Evolutionary conservation across 1,140 invertebrate genomes (phyloP), one percentile per base, ranked within the genome.

Genomic region (Stegodyphus dumicola): DNA sequence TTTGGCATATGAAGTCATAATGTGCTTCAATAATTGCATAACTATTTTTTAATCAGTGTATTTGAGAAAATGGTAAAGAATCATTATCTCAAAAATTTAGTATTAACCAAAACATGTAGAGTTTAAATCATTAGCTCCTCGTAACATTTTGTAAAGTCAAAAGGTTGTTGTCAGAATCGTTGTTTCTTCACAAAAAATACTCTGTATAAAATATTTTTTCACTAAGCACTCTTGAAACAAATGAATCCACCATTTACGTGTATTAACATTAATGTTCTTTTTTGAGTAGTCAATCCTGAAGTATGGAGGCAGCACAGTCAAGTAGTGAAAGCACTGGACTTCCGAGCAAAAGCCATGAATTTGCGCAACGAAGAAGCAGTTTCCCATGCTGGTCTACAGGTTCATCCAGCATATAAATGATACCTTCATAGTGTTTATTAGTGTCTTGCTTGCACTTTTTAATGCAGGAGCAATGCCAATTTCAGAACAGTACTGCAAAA

Each of bases 241-340:
- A 33, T 33, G 33, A 33, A 33, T 33, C 33, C 3, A 33, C 33
- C 33, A 33, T 33, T 17, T 67, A n/a, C 6, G 69, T 71, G 69
- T 73, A 67, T 75, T 75, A 49, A 74, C 9, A 64, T 75, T 80
- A 33, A 2, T 75, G 15, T 83, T 79, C 33, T 85, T 52, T 85
- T 18, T 83, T 85, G 81, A 85, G 81, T 85, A 86, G 84, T 86
- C 15, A 86, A 86, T 48, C 84, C 84, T 33, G 84, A 86, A 78
- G 84, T 86, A 15, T 86, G 84, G 84, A 78, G 84, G 18, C 84
- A 86, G 33, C 84, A 86, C 67, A 77, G 84, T 18, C 84, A 86
- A 77, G 84, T 86, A 13, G 84, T 86, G 7, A 86, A 86, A 56
- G 84, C 75, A n/a, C 51, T 86, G 67, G 76, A 86, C 56, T 86